Conservation (phyloP, 2,113 vertebrate species). For the Hippocampus mohnikei region DNA sequence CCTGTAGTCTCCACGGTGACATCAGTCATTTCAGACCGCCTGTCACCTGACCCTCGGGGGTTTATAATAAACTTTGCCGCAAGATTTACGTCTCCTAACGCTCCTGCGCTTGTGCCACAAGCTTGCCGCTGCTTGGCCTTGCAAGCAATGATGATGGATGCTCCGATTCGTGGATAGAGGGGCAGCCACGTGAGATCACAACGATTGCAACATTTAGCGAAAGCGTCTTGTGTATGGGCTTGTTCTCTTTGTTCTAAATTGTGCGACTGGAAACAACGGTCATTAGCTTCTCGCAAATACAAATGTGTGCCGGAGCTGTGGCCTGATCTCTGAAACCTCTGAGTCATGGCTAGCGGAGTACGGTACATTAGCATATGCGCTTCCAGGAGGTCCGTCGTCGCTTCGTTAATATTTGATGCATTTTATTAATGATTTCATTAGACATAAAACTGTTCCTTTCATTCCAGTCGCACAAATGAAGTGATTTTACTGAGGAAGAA, state of each 20-base stretch:
- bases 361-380: background rate
- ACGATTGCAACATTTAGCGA: conserved; percentile 8
- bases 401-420: background rate
- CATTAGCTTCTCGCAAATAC: background rate
- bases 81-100: conserved; percentile 36
- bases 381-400: background rate
- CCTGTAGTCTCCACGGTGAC: conserved; percentile 36
- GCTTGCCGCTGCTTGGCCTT: conserved; percentile 27
- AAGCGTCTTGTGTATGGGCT: background rate
- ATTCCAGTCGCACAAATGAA: background rate
- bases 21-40: conserved; percentile 37
- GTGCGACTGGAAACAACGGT: background rate
- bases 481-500: background rate
- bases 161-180: conserved; percentile 18
- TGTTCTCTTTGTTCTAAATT: background rate
- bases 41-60: conserved; percentile 29
- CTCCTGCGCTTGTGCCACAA: background rate
- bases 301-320: background rate
- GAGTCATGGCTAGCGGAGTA: background rate
- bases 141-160: conserved; percentile 43
- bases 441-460: background rate
- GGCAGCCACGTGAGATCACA: conserved; percentile 19
- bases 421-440: background rate
- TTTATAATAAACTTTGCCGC: conserved; percentile 43
- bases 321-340: background rate